Evolutionary conservation across 2,888 invertebrate species (phyloP).

Genomic region (Nymphalis polychloros): DNA sequence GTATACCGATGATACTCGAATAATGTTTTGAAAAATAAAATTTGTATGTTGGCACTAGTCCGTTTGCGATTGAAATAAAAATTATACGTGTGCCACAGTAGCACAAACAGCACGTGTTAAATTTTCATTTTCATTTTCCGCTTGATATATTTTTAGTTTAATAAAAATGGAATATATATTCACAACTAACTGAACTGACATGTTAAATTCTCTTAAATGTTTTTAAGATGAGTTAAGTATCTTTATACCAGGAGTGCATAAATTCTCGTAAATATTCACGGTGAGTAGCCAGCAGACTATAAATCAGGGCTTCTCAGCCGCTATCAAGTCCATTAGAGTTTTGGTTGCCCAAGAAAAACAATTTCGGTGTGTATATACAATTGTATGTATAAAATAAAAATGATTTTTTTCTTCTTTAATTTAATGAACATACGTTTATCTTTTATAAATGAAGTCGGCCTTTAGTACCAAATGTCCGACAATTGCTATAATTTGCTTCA

Average conservation of each 20-base stretch:
- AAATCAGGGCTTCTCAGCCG: conserved; percentile 69
- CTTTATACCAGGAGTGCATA: conserved; percentile 45
- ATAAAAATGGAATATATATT: background rate
- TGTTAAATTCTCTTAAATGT: background rate
- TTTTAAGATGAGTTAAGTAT: conserved; percentile 8
- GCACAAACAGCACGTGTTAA: conserved; percentile 1
- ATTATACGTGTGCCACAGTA: conserved; percentile 19
- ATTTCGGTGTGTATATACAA: background rate
- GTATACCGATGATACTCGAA: conserved; percentile 40
- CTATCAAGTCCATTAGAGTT: conserved; percentile 73
- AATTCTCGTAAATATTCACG: conserved; percentile 69
- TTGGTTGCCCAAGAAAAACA: conserved; percentile 24
- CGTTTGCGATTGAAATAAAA: conserved; percentile 33
- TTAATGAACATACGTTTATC: no score
- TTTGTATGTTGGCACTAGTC: conserved; percentile 39
- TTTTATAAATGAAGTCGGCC: no score
- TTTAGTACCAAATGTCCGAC: no score
- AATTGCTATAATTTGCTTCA: no score
- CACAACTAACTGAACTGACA: background rate
- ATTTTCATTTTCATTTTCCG: background rate
- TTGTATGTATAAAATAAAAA: no score
- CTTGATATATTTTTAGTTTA: background rate
- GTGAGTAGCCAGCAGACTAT: conserved; percentile 65
- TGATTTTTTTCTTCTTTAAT: no score
- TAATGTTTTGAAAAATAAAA: conserved; percentile 48